Evolutionary conservation across 2,797 vertebrate species (phyloP).

Genomic region (Naso thynnoides): DNA sequence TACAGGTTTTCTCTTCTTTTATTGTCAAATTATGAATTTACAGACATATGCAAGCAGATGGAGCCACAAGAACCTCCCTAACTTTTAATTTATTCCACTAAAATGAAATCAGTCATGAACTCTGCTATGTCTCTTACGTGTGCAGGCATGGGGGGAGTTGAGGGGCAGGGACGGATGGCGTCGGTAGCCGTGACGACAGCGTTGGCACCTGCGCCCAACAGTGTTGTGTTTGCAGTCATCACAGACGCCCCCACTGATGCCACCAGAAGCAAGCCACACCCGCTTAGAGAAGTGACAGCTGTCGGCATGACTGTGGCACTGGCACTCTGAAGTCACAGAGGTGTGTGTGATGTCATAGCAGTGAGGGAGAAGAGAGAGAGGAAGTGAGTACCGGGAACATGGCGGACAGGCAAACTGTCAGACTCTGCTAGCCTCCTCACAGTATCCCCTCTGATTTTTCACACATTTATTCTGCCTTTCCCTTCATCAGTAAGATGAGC

Average conservation of each 20-base stretch:
- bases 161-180: conserved; percentile 82
- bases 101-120: background rate
- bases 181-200: conserved; percentile 88
- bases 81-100: background rate
- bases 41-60: conserved; percentile 40
- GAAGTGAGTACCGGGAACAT: background rate
- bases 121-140: conserved; percentile 80
- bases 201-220: conserved; percentile 88
- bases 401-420: no score
- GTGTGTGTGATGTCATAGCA: background rate
- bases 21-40: background rate
- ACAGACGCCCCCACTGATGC: conserved; percentile 88
- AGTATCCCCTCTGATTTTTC: no score
- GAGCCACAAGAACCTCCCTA: background rate
- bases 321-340: conserved; percentile 82
- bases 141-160: conserved; percentile 86
- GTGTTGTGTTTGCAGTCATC: conserved; percentile 90
- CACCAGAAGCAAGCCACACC: conserved; percentile 86
- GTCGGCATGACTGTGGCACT: conserved; percentile 88
- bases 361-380: background rate
- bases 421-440: no score
- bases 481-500: background rate
- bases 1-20: background rate
- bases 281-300: conserved; percentile 90
- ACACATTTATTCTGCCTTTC: no score